Base-by-base conservation (phyloP, 2,113 vertebrate species). In the Gymnogyps californianus region DNA sequence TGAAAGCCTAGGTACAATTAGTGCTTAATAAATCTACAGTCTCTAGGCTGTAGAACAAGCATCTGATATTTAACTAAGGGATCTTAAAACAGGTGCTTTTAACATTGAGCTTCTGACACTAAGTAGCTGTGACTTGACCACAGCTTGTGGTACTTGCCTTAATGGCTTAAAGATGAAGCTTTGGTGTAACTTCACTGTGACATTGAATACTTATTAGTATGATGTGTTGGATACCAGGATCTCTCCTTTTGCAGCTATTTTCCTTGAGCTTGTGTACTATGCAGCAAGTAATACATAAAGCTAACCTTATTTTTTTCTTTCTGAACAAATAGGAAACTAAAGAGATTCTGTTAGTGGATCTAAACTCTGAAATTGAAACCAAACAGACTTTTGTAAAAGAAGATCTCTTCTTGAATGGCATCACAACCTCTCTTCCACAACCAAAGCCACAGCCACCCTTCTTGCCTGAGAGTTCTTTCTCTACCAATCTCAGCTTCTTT, bases 331-430 rank as follows among this genome's bases (percentile, higher is more conserved):
- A 99, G 99, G 98, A 98, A 93, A 98, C 97, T 98, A 99, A 99
- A 98, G 98, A 98, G 97, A 98, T 98, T 98, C 98, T 99, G 93
- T 99, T 99, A 98, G 98, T 99, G 99, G 99, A 99, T 97, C 98
- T 99, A 98, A 98, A 99, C 94, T 98, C 98, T 98, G 98, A 99
- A 98, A 98, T 99, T 97, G 98, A 99, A 98, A 98, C 98, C 98
- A 99, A 99, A 98, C 99, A 99, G 95, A 98, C 99, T 97, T 98
- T 98, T 98, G 97, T 98, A 97, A 99, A 98, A 98, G 98, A 98
- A 95, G 97, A 98, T 84, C 98, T 99, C 97, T 95, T 97, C 97
- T 97, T 97, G 87, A 98, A 98, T 91, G 97, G 95, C 97, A 95
- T 98, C 97, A 95, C 98, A 92, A 98, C 98, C 96, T 97, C 96